phyloP scores from a whole-genome alignment of 2,797 vertebrate genomes.

The Enteromius paludinosus region DNA sequence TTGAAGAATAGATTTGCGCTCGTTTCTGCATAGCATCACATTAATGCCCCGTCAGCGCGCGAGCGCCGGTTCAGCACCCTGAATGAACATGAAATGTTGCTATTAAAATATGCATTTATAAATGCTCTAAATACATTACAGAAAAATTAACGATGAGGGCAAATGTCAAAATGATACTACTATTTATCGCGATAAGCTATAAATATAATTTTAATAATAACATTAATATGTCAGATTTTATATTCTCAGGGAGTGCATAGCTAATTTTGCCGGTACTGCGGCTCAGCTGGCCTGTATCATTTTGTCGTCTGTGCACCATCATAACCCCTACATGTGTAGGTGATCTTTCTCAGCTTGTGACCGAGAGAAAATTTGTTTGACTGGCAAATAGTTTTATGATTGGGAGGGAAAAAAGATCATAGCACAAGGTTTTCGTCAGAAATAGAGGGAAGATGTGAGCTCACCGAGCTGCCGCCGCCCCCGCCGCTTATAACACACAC shows the following conservation, averaged over 20 bases:
- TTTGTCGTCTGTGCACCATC: slow-evolving; percentile 14
- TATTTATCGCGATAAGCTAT: background rate
- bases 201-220: background rate
- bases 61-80: background rate
- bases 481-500: slow-evolving; percentile 18
- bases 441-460: slow-evolving; percentile 9
- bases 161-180: background rate
- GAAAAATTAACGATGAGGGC: background rate
- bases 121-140: background rate
- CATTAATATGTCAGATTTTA: background rate
- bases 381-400: slow-evolving; percentile 48
- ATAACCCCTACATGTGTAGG: slow-evolving; percentile 39
- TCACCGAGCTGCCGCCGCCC: slow-evolving; percentile 23
- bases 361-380: slow-evolving; percentile 47
- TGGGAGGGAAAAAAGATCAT: slow-evolving; percentile 20
- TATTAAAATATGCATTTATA: background rate
- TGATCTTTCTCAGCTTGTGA: slow-evolving; percentile 27
- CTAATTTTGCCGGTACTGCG: background rate
- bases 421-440: slow-evolving; percentile 7
- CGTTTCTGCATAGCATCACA: slow-evolving; percentile 28
- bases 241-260: background rate
- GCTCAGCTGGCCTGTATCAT: background rate
- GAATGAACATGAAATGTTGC: background rate
- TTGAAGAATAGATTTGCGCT: background rate
- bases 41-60: slow-evolving; percentile 30